Percentiles rank a stretch among this genome's conserved stretches.
Evolutionary conservation across 2,113 vertebrate genomes (phyloP).

Genomic region (Sprattus sprattus): DNA sequence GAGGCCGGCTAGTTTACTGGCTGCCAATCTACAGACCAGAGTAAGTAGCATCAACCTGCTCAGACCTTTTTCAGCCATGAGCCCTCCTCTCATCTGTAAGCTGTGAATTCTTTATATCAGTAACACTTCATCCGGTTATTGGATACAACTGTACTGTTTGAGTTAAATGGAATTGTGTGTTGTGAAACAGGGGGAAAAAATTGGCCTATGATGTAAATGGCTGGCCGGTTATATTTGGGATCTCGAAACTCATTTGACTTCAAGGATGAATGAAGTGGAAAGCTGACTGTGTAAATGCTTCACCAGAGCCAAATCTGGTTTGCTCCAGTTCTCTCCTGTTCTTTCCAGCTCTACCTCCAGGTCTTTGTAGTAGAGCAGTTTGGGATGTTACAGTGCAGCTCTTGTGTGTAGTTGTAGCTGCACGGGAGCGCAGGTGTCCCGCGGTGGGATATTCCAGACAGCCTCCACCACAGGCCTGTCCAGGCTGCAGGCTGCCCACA

Average conservation of each 20-base stretch:
- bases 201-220: not conserved
- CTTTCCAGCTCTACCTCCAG: not conserved
- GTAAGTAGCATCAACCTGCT: constrained; percentile 73
- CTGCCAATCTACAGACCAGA: constrained; percentile 91
- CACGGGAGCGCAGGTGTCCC: constrained; percentile 40
- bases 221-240: not conserved
- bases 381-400: not conserved
- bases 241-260: not conserved
- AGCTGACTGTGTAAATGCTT: not conserved
- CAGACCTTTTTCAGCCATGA: not conserved
- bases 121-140: not conserved
- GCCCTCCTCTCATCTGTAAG: not conserved
- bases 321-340: not conserved
- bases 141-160: not conserved
- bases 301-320: not conserved
- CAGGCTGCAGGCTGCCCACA: constrained; percentile 23
- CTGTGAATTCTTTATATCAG: not conserved
- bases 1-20: constrained; percentile 95
- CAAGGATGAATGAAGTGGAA: not conserved
- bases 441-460: constrained; percentile 33
- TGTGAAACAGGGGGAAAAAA: not conserved
- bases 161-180: not conserved
- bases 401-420: constrained; percentile 10
- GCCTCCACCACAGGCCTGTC: constrained; percentile 35
- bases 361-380: not conserved